Evolutionary conservation across 2,797 vertebrate genomes (phyloP).

Genomic region (Forpus xanthops): DNA sequence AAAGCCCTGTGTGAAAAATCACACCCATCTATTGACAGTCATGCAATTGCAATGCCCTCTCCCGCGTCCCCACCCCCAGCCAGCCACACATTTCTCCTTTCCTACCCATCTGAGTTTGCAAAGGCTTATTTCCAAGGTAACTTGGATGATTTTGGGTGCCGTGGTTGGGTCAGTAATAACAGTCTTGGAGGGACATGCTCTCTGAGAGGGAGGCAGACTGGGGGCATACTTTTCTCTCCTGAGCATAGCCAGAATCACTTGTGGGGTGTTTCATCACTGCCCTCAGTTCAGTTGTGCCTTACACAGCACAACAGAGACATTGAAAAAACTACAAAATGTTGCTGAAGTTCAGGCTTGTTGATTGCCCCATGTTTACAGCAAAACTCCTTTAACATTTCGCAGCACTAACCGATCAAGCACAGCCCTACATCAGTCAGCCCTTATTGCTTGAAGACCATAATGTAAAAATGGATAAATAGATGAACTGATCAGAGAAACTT

Average conservation of each 20-base stretch:
- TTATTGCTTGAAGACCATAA: not conserved
- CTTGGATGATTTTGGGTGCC: not conserved
- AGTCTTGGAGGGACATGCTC: not conserved
- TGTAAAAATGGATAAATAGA: not conserved
- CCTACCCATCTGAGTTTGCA: not conserved
- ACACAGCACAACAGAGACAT: not conserved
- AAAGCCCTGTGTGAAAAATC: not conserved
- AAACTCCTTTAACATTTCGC: not conserved
- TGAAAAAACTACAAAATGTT: not conserved
- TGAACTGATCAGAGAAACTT: not conserved
- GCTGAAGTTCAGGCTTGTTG: not conserved
- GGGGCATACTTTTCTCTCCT: not conserved
- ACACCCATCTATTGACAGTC: not conserved
- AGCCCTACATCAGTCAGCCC: not conserved
- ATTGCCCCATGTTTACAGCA: not conserved
- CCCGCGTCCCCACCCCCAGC: not conserved
- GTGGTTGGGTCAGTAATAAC: not conserved
- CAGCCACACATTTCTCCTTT: not conserved
- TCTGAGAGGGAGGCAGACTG: not conserved
- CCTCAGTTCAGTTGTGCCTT: not conserved
- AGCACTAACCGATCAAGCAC: not conserved
- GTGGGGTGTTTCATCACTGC: rapidly evolving
- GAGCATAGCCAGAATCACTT: not conserved
- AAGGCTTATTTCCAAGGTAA: not conserved
- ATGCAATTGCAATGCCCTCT: not conserved